These are phyloP conservation scores for Drosophila orena DNA, from an alignment of 1,140 invertebrate species.

Conservation along the genomic window DNA sequence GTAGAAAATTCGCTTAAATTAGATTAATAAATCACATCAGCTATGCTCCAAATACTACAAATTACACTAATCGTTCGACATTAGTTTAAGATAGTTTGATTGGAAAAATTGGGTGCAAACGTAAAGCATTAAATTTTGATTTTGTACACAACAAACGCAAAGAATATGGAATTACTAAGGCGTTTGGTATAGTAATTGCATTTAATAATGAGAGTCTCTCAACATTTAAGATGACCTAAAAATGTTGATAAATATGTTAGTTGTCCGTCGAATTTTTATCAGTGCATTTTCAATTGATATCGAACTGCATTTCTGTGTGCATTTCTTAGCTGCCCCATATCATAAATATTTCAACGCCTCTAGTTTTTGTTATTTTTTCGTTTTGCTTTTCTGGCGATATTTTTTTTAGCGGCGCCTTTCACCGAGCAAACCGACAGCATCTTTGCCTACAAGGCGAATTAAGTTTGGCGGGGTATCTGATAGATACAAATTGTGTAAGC, in stretches of 20 bases:
- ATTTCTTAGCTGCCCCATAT: slow-evolving; percentile 38
- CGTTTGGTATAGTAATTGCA: no score
- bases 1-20: slow-evolving; percentile 4
- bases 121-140: not conserved
- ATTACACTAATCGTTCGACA: not conserved
- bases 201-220: no score
- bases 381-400: slow-evolving; percentile 26
- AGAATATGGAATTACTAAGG: no score
- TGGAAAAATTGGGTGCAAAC: not conserved
- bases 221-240: no score
- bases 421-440: slow-evolving; percentile 23
- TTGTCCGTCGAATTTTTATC: not conserved
- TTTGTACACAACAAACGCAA: not conserved
- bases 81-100: not conserved
- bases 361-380: slow-evolving; percentile 10
- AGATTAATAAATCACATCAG: slow-evolving; percentile 8
- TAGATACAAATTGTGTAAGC: slow-evolving; percentile 67
- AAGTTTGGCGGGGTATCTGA: slow-evolving; percentile 44
- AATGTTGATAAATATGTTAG: no score
- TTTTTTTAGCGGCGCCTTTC: slow-evolving; percentile 66
- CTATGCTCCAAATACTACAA: slow-evolving; percentile 2
- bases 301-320: slow-evolving; percentile 35
- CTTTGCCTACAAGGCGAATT: slow-evolving; percentile 14
- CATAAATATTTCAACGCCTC: slow-evolving; percentile 81
- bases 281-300: not conserved